Percentiles rank a stretch among this genome's conserved stretches.
Evolutionary conservation across 2,888 invertebrate species (phyloP).

Genomic region (Agrilus biguttatus): DNA sequence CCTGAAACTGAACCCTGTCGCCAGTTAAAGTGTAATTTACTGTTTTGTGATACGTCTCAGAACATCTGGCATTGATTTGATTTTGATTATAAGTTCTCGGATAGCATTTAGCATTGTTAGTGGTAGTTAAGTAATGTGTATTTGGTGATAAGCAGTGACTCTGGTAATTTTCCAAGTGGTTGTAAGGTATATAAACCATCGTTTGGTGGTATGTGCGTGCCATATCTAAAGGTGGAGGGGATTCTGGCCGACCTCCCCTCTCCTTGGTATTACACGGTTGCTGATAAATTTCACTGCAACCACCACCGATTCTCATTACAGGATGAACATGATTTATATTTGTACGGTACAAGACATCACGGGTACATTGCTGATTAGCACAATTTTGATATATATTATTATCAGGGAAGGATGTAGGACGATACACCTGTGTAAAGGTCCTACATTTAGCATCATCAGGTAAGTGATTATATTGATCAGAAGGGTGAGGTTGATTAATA

Average conservation of each 20-base stretch:
- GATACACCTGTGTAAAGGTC: constrained; percentile 19
- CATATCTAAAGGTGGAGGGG: constrained; percentile 49
- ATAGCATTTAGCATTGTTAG: constrained; percentile 19
- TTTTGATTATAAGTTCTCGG: constrained; percentile 26
- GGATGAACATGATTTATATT: constrained; percentile 22
- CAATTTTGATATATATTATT: constrained; percentile 40
- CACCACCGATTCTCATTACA: constrained; percentile 22
- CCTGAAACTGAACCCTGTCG: constrained; percentile 22
- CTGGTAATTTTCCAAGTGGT: constrained; percentile 30
- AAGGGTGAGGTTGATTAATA: constrained; percentile 17
- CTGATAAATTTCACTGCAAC: constrained; percentile 23
- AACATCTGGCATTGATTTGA: constrained; percentile 28
- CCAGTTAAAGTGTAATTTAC: constrained; percentile 10
- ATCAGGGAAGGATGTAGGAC: constrained; percentile 27
- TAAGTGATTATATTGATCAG: constrained; percentile 19
- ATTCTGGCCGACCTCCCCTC: constrained; percentile 45
- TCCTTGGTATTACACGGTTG: constrained; percentile 24
- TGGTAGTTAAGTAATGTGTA: constrained; percentile 19
- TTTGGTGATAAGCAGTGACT: constrained; percentile 14
- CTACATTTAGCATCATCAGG: constrained; percentile 19
- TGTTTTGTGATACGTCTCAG: constrained; percentile 24
- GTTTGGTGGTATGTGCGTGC: constrained; percentile 50
- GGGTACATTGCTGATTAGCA: constrained; percentile 25
- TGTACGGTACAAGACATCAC: constrained; percentile 15
- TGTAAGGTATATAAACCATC: constrained; percentile 54